Evolutionary conservation across 2,888 invertebrate species (phyloP), one percentile per base, ranked within the genome.

Genomic region (Drosophila parthenogenetica): DNA sequence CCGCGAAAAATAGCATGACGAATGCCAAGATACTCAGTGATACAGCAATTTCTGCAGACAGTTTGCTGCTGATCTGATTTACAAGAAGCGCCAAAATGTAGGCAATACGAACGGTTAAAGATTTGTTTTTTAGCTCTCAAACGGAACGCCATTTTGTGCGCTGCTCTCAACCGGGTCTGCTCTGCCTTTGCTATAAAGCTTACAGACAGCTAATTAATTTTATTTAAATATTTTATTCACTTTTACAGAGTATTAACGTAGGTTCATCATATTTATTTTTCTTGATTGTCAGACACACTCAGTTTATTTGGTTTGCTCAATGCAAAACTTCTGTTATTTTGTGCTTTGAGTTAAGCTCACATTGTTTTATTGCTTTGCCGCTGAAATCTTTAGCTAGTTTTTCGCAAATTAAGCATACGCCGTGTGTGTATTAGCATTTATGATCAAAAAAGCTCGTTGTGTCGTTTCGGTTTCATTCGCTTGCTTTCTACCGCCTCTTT

Each of bases 331-430:
- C 45, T 51, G 3, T 19, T 11, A 16, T 32, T 42, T 48, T 48
- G 3, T 17, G 14, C 49, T 46, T 57, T 64, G 53, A 57, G 45
- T 35, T 40, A 32, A 45, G 50, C 45, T 51, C 14, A 46, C 62
- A 67, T 75, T 77, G 76, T 69, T 65, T 71, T 72, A 65, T 65
- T 69, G 71, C 29, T 29, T 32, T 53, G 17, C 59, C 39, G 46
- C 43, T 48, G 55, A 60, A 58, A 61, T 71, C 61, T 71, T 64
- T 37, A 14, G 43, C 43, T 54, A 62, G 49, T 78, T 68, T 45
- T 50, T 40, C 5, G 4, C 7, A 61, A 58, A 57, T 74, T 53
- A 79, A 73, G 71, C 68, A 81, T 87, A 78, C 81, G 81, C 71
- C 59, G 14, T 17, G 66, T 17, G 68, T 77, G 39, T 53, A 71